Evolutionary conservation across 2,113 vertebrate genomes (phyloP), one percentile per base, ranked within the genome.

Genomic region (Chloropsis cyanopogon): DNA sequence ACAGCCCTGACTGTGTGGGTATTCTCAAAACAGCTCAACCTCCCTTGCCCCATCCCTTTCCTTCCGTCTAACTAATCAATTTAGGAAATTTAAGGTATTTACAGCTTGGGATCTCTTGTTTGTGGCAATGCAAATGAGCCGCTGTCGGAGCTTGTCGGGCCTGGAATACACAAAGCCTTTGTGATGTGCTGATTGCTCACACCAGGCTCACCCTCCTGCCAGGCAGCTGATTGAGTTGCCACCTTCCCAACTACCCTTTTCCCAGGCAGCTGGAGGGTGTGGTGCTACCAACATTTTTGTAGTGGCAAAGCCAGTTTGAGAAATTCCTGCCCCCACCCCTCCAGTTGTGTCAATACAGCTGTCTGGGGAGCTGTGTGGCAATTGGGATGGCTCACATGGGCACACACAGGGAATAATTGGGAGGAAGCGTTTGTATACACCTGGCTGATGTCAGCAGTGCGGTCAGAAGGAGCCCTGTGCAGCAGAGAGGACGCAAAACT

Each of bases 251-350:
- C 46, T 29, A 1, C 68, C 86, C 90, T 88, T 87, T 96, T 95
- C 96, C 92, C 96, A 97, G 96, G 96, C 92, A 90, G 75, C 15
- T 73, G 82, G 11, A 90, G 94, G 96, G 95, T 92, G 96, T 96
- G 96, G 95, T 93, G 76, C 68, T 82, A 39, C 63, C 79, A 73
- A n/a, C 63, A 85, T 79, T 81, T 89, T 57, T 86, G 72, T 13
- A 92, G 85, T 80, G 59, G 93, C 85, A 77, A 93, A 93, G 95
- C 92, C 85, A 95, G 95, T 92, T 93, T 61, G 77, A 83, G 82
- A 90, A 80, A 92, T 94, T 70, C 73, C 75, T 91, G 66, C 88
- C 90, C 66, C 61, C 88, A 24, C 66, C 50, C 82, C 75, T 73
- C 52, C 14, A 1, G 46, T 24, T 95, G 90, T 92, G 95, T 93